Evolutionary conservation across 2,797 vertebrate species (phyloP), one percentile per base, ranked within the genome.

Genomic region (Sebastes nivosus): DNA sequence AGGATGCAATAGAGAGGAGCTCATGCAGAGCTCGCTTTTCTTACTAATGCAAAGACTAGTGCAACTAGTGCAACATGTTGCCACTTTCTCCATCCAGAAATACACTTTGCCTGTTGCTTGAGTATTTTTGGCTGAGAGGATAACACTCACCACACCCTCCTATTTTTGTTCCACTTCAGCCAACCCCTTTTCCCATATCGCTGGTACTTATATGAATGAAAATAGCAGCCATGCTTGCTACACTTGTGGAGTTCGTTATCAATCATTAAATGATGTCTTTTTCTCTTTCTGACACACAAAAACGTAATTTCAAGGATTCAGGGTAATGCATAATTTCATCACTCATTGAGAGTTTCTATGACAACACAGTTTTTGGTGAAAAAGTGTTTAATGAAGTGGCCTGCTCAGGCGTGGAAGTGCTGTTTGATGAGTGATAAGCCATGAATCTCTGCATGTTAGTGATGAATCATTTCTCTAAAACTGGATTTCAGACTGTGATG

Each of bases 341-440:
- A 20, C 25, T 65, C 25, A 55, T 18, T 9, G 52, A 29, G 58
- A 68, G 72, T 88, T 85, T 84, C 81, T 74, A 74, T 83, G 76
- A 76, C 73, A 79, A 77, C 80, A 20, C 46, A 27, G 25, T 32
- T 29, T 75, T 72, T 55, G 32, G 29, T 36, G 10, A 25, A 8
- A n/a, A 60, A 29, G 72, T 11, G 50, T 63, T 65, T 77, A 67
- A 69, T 67, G 67, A 73, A 72, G 34, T 61, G 68, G 12, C 24
- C 13, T 2, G 36, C 18, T 55, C 50, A 59, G 18, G 68, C 2
- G 8, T 57, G 14, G 16, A 58, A 77, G 16, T 32, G 42, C 60
- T 29, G 46, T 61, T 70, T 54, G 24, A 70, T 29, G 65, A 32
- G 10, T 63, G 22, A 61, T 42, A 55, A 34, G 10, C 2, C 32